Base-by-base conservation (phyloP, 2,888 invertebrate genomes). In the Spilarctia lutea region DNA sequence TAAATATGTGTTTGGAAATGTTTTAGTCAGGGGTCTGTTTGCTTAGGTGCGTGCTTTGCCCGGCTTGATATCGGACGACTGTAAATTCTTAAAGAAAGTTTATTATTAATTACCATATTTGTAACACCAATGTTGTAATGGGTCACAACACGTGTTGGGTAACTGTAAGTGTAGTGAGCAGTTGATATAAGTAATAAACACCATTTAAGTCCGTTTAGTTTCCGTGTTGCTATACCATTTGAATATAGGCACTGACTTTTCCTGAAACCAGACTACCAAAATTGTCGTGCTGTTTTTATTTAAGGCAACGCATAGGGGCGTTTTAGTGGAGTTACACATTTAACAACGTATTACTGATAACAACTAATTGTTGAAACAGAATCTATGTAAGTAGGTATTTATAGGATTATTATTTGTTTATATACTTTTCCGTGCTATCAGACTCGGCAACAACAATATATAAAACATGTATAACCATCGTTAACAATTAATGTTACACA, bases 191-290 rank as follows among this genome's bases (percentile, higher is more conserved):
- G n/a, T n/a, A n/a, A n/a, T n/a, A n/a, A n/a, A n/a, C n/a, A n/a
- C n/a, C n/a, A n/a, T n/a, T 81, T 75, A 75, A 79, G 75, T 77
- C 72, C 65, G 18, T 75, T 77, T 76, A 77, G 75, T 76, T 73
- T 42, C 70, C 68, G 68, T 72, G 69, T 78, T 56, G 70, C 78
- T 74, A 78, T 82, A 83, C 77, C 72, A n/a, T n/a, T n/a, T n/a
- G n/a, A n/a, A n/a, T n/a, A n/a, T n/a, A n/a, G n/a, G n/a, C n/a
- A 33, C 4, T 33, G 33, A 33, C 33, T 33, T 33, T 63, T 69
- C 65, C 65, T 30, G 52, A 69, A 52, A 65, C 48, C 65, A 69
- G 30, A 69, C 30, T 63, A 65, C 39, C 52, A 35, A 52, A 69
- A 52, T 73, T 73, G 65, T 65, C 45, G 39, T 63, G 45, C 65